phyloP scores from a whole-genome alignment of 2,113 vertebrate species.

The Chloropsis cyanopogon region DNA sequence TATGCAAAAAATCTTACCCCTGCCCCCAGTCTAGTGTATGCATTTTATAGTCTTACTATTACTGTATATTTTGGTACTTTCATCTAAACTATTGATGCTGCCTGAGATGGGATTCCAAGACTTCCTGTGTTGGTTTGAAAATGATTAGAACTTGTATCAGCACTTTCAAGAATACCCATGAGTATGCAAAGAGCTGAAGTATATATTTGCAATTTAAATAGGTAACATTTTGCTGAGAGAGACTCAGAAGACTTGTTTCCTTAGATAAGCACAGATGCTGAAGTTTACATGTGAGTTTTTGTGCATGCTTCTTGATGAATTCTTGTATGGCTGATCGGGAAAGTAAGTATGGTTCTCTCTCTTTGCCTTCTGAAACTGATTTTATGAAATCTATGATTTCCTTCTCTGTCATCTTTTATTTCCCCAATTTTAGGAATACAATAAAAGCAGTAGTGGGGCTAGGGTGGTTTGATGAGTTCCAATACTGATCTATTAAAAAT shows the following conservation, averaged over 20 bases:
- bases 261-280: background rate
- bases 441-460: constrained; percentile 15
- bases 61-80: background rate
- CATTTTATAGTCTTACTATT: background rate
- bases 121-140: background rate
- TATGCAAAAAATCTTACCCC: background rate
- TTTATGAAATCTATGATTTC: constrained; percentile 65
- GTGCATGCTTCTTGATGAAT: constrained; percentile 29
- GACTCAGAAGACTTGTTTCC: background rate
- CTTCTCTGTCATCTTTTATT: constrained; percentile 57
- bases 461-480: constrained; percentile 10
- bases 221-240: background rate
- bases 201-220: background rate
- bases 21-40: background rate
- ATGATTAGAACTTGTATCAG: background rate
- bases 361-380: constrained; percentile 32
- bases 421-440: constrained; percentile 39
- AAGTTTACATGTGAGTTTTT: background rate
- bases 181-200: background rate
- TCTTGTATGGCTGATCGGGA: constrained; percentile 32
- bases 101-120: background rate
- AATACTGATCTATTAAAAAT: constrained; percentile 19
- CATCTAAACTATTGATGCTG: background rate
- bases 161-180: background rate
- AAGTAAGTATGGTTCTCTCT: constrained; percentile 39